A percentile compares a stretch with the other conserved stretches of the same genome.
Evolutionary conservation across 2,888 invertebrate species (phyloP).

Genomic region (Bellardia pandia): DNA sequence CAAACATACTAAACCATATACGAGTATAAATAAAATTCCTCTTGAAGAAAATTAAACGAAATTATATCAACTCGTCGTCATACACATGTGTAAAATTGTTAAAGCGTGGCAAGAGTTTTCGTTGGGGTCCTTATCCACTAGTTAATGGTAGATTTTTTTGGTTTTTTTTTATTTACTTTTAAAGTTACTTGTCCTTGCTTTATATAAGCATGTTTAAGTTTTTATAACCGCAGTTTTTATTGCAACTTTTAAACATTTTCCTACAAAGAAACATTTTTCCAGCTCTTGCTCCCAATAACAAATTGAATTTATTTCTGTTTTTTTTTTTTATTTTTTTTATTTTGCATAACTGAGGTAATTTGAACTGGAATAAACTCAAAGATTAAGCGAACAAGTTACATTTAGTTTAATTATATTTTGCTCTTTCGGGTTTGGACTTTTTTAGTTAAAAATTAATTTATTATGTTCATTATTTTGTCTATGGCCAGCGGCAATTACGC

Average conservation of each 20-base stretch:
- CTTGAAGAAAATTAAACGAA: slow-evolving; percentile 3
- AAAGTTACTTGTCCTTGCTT: slow-evolving; percentile 1
- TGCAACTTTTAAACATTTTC: slow-evolving; percentile 5
- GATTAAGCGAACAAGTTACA: not conserved
- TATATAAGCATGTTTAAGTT: not conserved
- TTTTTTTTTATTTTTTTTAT: not conserved
- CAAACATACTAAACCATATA: not conserved
- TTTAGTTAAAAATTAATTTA: not conserved
- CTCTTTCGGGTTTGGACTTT: not conserved
- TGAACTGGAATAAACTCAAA: not conserved
- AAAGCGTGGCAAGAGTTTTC: not conserved
- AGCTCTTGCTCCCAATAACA: not conserved
- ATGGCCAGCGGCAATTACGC: not conserved
- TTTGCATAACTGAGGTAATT: slow-evolving; percentile 7
- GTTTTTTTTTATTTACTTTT: not conserved
- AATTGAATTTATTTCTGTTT: slow-evolving; percentile 24
- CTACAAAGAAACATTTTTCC: not conserved
- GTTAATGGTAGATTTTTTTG: not conserved
- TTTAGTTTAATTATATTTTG: not conserved
- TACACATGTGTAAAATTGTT: not conserved
- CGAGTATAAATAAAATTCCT: not conserved
- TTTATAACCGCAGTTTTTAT: not conserved
- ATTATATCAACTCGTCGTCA: not conserved
- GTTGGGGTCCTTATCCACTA: not conserved
- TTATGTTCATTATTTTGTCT: not conserved